Conservation (phyloP, 2,113 vertebrate species). For the Larimichthys crocea region DNA sequence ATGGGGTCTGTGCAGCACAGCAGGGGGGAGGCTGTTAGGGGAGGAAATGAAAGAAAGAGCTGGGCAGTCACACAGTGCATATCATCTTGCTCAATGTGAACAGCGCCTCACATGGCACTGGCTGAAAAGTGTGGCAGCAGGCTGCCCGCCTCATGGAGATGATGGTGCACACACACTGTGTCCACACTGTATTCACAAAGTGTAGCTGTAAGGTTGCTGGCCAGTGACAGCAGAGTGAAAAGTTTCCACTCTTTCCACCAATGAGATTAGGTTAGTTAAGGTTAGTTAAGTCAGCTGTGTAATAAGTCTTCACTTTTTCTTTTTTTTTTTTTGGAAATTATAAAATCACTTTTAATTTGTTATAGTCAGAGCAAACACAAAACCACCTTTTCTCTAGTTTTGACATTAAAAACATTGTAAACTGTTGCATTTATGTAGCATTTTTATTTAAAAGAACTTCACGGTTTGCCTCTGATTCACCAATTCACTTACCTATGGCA, state of each 20-base stretch:
- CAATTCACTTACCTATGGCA: too few relatives aligned
- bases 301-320: background rate
- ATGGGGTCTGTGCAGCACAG: conserved; percentile 47
- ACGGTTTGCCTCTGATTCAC: too few relatives aligned
- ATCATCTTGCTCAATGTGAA: conserved; percentile 41
- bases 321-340: background rate
- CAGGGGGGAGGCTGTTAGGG: conserved; percentile 40
- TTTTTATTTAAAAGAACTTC: background rate
- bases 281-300: background rate
- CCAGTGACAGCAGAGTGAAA: background rate
- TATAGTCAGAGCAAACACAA: background rate
- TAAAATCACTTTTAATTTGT: too few relatives aligned
- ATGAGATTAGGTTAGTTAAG: background rate
- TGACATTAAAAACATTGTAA: background rate
- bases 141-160: background rate
- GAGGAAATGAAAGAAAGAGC: conserved; percentile 47
- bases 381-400: too few relatives aligned
- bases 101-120: conserved; percentile 6
- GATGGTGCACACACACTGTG: background rate
- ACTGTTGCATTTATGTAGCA: background rate
- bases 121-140: conserved; percentile 5
- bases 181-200: background rate
- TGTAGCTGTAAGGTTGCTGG: background rate
- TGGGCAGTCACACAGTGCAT: conserved; percentile 26
- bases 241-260: background rate